These are phyloP conservation scores for Anseranas semipalmata DNA, from an alignment of 2,113 vertebrate species.

Conservation along the genomic window DNA sequence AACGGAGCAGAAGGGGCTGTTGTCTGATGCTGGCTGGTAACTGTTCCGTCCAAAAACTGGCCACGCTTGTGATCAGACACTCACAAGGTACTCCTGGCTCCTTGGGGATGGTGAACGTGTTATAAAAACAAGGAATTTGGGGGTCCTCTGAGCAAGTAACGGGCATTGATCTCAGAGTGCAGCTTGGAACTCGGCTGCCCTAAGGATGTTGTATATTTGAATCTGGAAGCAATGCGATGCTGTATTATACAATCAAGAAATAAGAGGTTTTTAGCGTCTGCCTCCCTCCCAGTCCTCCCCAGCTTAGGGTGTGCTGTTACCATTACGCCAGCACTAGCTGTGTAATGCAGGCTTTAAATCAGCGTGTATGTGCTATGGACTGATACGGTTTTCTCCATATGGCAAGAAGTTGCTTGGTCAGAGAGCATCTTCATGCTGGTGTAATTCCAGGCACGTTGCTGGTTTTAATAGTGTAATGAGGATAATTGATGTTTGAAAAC, in stretches of 20 bases:
- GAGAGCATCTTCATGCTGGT: not conserved
- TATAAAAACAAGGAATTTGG: not conserved
- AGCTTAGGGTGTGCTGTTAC: not conserved
- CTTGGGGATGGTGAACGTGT: not conserved
- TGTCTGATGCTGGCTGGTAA: not conserved
- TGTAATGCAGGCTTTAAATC: fast-evolving
- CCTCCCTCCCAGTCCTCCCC: not conserved
- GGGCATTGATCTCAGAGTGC: not conserved
- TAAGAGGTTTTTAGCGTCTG: not conserved
- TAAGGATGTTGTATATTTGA: not conserved
- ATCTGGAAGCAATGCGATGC: not conserved
- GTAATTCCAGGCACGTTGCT: not conserved
- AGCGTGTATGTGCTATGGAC: not conserved
- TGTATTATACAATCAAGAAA: not conserved
- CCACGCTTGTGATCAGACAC: fast-evolving
- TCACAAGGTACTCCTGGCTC: not conserved
- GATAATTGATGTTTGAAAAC: not conserved
- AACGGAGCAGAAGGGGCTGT: not conserved
- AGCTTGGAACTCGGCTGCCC: not conserved
- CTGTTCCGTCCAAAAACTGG: not conserved
- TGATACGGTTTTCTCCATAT: not conserved
- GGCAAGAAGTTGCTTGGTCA: not conserved
- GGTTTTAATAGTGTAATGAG: not conserved
- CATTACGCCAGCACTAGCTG: not conserved
- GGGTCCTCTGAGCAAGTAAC: not conserved